A percentile compares a stretch with the other conserved stretches of the same genome.
phyloP scores from a whole-genome alignment of 2,797 vertebrate genomes.

The Argentina silus region DNA sequence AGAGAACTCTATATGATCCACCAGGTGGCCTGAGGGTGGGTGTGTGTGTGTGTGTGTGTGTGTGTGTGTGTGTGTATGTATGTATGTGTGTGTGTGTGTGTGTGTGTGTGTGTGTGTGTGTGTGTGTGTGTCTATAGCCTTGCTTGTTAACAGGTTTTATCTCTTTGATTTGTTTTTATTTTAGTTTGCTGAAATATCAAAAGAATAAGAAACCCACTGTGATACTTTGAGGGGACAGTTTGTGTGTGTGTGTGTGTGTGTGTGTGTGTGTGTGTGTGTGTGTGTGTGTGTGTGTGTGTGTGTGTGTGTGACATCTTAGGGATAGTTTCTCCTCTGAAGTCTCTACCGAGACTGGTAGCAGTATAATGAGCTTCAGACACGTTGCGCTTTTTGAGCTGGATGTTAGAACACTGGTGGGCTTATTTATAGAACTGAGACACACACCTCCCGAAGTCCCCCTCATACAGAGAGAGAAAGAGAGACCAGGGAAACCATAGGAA shows the following conservation, averaged over 20 bases:
- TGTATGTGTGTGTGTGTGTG: not conserved
- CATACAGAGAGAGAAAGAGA: constrained; percentile 12
- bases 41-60: constrained; percentile 67
- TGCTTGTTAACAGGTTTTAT: not conserved
- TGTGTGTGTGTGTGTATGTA: constrained; percentile 71
- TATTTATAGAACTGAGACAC: constrained; percentile 28
- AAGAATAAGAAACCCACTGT: not conserved
- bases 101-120: not conserved
- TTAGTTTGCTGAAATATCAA: not conserved
- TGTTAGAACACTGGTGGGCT: constrained; percentile 2
- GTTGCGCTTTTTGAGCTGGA: constrained; percentile 33
- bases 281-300: constrained; percentile 2
- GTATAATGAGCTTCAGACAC: constrained; percentile 31
- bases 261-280: constrained; percentile 3
- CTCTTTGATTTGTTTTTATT: constrained; percentile 1
- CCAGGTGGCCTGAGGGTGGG: constrained; percentile 77
- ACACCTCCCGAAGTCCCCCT: constrained; percentile 6
- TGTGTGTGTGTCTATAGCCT: constrained; percentile 5
- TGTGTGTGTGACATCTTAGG: not conserved
- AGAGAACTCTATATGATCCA: not conserved
- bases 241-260: constrained; percentile 6
- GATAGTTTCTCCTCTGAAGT: not conserved
- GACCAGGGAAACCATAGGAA: no score
- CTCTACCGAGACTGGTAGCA: constrained; percentile 11
- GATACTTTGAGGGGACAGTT: not conserved